phyloP scores from a whole-genome alignment of 2,113 vertebrate species.

The Pionites leucogaster region DNA sequence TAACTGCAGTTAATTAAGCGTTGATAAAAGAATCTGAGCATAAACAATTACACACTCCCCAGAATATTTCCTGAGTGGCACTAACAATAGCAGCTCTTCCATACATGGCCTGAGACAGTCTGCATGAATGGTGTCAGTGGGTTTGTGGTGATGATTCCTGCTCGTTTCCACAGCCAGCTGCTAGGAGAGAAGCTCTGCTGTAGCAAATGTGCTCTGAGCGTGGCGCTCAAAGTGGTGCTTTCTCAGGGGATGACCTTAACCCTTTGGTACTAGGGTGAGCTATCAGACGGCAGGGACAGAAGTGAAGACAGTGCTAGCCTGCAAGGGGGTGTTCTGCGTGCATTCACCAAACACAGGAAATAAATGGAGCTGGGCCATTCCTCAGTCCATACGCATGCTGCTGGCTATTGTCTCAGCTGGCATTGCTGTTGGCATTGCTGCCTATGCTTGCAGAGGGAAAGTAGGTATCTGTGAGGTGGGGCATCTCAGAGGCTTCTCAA shows the following conservation, averaged over 20 bases:
- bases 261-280: neutral
- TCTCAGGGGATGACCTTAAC: neutral
- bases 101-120: neutral
- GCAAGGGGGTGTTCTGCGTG: accelerated
- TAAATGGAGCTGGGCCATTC: neutral
- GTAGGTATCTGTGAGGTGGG: neutral
- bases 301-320: neutral
- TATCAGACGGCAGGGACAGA: neutral
- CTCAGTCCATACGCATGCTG: neutral
- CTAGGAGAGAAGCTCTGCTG: neutral
- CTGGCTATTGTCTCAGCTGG: neutral
- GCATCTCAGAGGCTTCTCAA: neutral
- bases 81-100: constrained; percentile 35
- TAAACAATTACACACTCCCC: constrained; percentile 50
- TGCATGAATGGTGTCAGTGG: neutral
- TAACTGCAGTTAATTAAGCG: constrained; percentile 51
- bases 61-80: constrained; percentile 55
- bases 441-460: neutral
- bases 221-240: accelerated
- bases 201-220: neutral
- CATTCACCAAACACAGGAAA: neutral
- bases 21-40: constrained; percentile 52
- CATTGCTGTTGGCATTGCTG: neutral
- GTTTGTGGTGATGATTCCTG: neutral
- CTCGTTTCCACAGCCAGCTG: neutral